Base-by-base conservation (phyloP, 2,113 vertebrate genomes). In the Myotis brandtii region DNA sequence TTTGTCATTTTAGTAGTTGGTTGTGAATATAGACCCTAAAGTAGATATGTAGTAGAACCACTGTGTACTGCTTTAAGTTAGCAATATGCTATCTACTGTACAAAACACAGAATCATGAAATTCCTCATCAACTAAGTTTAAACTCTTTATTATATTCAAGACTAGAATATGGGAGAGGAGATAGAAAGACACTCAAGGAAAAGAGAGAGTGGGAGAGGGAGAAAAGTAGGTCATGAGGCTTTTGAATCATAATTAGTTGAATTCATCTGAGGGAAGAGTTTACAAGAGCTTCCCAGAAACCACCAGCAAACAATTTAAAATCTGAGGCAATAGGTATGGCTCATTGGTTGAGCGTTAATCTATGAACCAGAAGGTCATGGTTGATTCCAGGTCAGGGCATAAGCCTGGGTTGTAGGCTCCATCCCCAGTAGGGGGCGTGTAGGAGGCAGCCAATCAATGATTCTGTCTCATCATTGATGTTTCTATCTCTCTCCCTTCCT, bases 171-270 rank as follows among this genome's bases (percentile, higher is more conserved):
- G 40, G 40, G 59, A 84, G 34, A 93, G 62, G 6, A 7, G 8
- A 12, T 40, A 84, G 79, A 94, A 69, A 66, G 59, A 64, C 32
- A 66, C 10, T 66, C 69, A 62, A 88, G 75, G 27, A 91, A 81
- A 87, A 75, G 72, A 89, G 50, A 70, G 14, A 54, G 20, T 2
- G 11, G 23, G 52, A 80, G 32, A 64, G 25, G 8, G 23, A 91
- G 40, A 82, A 14, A 94, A 62, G 20, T 69, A 62, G 43, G 48
- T 82, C 46, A 43, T 94, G 48, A 32, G 21, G 5, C 54, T 90
- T 95, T 84, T 93, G n/a, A 93, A 92, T 94, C 43, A 70, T 91
- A 95, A 83, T 73, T 89, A 62, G 25, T 87, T 96, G 67, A 81
- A 85, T 87, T 95, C 59, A 86, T 66, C 52, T 86, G 48, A 66